Evolutionary conservation across 2,113 vertebrate species (phyloP), one percentile per base, ranked within the genome.

Genomic region (Rousettus leschenaultii): DNA sequence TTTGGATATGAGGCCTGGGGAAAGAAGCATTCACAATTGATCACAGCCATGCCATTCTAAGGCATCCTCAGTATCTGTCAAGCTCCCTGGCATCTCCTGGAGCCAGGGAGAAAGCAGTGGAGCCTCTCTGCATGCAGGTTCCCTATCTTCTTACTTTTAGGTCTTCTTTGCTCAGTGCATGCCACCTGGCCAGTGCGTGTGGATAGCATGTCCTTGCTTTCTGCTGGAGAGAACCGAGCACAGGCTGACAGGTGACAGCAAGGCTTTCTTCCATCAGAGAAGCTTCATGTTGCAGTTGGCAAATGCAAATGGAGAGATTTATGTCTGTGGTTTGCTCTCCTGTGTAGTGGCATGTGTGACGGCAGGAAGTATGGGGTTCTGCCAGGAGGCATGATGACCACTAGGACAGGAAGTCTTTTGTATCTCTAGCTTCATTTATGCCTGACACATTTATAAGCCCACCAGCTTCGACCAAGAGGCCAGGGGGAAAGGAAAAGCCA

Each of bases 241-340:
- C 43, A 8, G 71, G 80, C n/a, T 12, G n/a, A 40, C 8, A 1
- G 28, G 35, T 26, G 18, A 63, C 16, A 26, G 35, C 28, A 61
- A 43, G 35, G 8, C 53, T 78, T 75, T 59, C 48, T 33, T 38
- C 65, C 59, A 55, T 4, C 6, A 14, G 53, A 65, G 33, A 83
- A 3, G 5, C 16, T 83, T 16, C 1, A 19, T 45, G 26, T 55
- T 55, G 30, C 82, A 78, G 82, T 35, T 61, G 68, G 75, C 43
- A 89, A 89, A 65, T 53, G 61, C 75, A 66, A 94, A 13, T 24
- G 51, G 78, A 55, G 65, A 95, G 84, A 94, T 95, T 92, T 89
- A 83, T 53, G 68, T 85, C 59, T 97, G 94, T 59, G 95, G 94
- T 71, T 86, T 86, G 87, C 70, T 87, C 80, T 95, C 33, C 86